These are phyloP conservation scores for Neelides sp. DNA, from an alignment of 1,140 invertebrate genomes.

Conservation along the genomic window DNA sequence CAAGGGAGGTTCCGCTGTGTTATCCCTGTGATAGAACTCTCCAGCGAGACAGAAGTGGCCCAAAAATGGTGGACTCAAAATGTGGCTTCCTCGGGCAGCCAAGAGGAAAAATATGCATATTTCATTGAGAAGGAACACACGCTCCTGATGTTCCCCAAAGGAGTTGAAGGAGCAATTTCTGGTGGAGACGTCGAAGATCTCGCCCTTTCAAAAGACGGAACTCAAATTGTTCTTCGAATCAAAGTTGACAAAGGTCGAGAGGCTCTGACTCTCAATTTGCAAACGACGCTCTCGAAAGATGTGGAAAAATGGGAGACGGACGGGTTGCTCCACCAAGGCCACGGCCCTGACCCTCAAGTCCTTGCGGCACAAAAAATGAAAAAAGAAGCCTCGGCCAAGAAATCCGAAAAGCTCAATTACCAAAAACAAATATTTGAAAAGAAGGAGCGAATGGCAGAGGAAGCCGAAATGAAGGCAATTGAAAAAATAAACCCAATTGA, in stretches of 20 bases:
- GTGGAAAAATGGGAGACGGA: not conserved
- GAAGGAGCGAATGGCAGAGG: slow-evolving; percentile 39
- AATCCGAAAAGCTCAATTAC: too few relatives aligned
- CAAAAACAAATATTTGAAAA: slow-evolving; percentile 62
- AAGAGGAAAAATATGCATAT: not conserved
- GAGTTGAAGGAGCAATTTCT: not conserved
- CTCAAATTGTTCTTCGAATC: too few relatives aligned
- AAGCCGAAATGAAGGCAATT: slow-evolving; percentile 29
- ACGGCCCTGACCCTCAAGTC: not conserved
- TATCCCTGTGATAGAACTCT: too few relatives aligned
- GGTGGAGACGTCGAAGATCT: not conserved
- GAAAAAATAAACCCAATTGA: slow-evolving; percentile 26
- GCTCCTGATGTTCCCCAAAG: not conserved
- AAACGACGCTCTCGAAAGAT: not conserved
- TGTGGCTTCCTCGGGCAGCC: too few relatives aligned
- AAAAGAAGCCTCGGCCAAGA: slow-evolving; percentile 1
- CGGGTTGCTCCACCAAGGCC: too few relatives aligned
- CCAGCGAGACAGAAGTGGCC: too few relatives aligned
- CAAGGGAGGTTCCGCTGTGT: too few relatives aligned
- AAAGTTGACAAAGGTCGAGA: too few relatives aligned
- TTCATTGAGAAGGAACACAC: not conserved
- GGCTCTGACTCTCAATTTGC: not conserved
- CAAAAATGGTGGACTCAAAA: too few relatives aligned
- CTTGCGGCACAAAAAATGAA: not conserved
- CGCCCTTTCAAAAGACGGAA: too few relatives aligned